These are phyloP conservation scores for Hippocampus kuda DNA, from an alignment of 2,797 vertebrate genomes.

Conservation along the genomic window DNA sequence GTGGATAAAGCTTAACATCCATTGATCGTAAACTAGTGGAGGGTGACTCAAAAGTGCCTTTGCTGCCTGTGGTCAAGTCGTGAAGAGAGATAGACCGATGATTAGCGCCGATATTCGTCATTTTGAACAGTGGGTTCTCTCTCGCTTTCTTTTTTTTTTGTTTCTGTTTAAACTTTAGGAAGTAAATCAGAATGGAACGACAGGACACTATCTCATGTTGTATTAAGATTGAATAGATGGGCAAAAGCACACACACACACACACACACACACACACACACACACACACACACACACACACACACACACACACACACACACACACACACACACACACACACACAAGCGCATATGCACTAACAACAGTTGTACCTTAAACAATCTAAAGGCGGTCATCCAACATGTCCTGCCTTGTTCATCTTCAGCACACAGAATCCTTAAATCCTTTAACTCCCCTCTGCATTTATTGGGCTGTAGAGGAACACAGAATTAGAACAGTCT, in stretches of 20 bases:
- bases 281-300: too few species aligned
- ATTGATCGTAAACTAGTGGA: neutral
- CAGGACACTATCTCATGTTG: too few species aligned
- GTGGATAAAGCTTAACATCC: neutral
- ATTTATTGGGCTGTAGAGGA: conserved; percentile 79
- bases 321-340: too few species aligned
- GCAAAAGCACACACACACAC: too few species aligned
- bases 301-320: too few species aligned
- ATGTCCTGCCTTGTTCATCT: conserved; percentile 84
- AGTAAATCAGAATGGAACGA: too few species aligned
- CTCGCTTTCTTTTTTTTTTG: neutral
- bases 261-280: too few species aligned
- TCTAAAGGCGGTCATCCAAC: conserved; percentile 94
- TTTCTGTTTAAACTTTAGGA: too few species aligned
- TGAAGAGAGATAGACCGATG: neutral
- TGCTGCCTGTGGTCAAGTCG: neutral
- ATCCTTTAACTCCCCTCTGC: conserved; percentile 81
- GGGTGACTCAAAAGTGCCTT: neutral
- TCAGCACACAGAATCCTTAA: conserved; percentile 89
- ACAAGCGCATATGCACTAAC: too few species aligned
- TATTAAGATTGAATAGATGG: too few species aligned
- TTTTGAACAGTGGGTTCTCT: too few species aligned
- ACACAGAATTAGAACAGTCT: conserved; percentile 4
- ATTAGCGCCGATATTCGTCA: too few species aligned
- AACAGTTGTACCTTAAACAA: conserved; percentile 80